Evolutionary conservation across 1,140 invertebrate genomes (phyloP), one percentile per base, ranked within the genome.

Genomic region (Agrypnia vestita): DNA sequence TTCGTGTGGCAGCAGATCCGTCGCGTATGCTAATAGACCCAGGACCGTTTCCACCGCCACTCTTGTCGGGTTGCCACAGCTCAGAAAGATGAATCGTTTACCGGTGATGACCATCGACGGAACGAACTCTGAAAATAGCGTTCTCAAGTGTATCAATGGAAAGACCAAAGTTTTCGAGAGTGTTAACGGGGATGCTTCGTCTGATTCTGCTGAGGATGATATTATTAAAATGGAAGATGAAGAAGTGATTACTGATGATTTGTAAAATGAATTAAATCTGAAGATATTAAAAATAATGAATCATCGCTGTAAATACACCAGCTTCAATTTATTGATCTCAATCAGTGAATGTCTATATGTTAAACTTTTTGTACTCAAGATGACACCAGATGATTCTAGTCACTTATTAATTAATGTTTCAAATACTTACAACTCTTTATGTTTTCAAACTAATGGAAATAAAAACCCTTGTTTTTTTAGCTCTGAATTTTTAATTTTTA

Each of bases 161-260:
- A 69, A 69, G 46, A 69, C 13, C n/a, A 47, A 47, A 44, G 15
- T 11, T 8, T 69, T 47, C 46, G 15, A 47, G n/a, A 47, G 15
- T 15, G 71, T n/a, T 25, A 73, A 73, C 21, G 71, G 71, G 21
- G 71, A 73, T 25, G 51, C 35, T 17, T 43, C 71, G 21, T 56
- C 47, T 15, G 71, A 73, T n/a, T 73, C 71, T 17, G 71, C 71
- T 6, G 49, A 56, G 11, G 71, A 56, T 7, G 25, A 35, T 49
- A 73, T 25, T 21, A 55, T 73, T 55, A 73, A 53, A 73, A 73
- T 73, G 71, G 64, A 69, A 69, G 64, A 46, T 12, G 64, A 69
- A 11, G 44, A 47, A 19, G 21, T 69, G n/a, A 51, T 51, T 51
- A 51, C 49, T 15, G 49, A 51, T 51, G 49, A 51, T 13, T 13